Evolutionary conservation across 2,113 vertebrate genomes (phyloP).

Genomic region (Aramus guarauna): DNA sequence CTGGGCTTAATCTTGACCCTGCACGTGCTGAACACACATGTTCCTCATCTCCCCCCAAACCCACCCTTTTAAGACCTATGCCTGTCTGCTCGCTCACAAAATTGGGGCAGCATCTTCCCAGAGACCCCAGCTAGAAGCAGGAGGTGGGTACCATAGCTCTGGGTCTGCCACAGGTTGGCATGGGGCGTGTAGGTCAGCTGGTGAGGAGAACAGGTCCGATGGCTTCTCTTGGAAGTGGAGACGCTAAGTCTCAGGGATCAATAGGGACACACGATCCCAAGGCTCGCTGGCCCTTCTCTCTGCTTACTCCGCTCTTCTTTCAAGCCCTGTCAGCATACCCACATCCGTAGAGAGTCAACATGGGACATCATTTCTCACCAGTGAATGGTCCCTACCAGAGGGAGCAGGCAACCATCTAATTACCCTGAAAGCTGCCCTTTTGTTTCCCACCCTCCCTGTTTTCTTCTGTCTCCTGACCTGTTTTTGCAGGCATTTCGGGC

Average conservation of each 20-base stretch:
- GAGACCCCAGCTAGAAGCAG: rapidly evolving
- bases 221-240: not conserved
- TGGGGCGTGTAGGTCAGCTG: rapidly evolving
- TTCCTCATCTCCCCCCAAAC: not conserved
- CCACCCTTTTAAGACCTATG: not conserved
- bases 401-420: not conserved
- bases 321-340: not conserved
- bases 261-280: not conserved
- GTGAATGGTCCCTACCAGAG: not conserved
- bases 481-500: not conserved
- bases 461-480: not conserved
- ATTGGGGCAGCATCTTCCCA: not conserved
- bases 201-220: not conserved
- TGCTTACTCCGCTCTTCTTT: not conserved
- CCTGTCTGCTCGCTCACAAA: not conserved
- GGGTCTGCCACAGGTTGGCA: not conserved
- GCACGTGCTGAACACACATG: too few relatives aligned
- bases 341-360: not conserved
- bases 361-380: not conserved
- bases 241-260: not conserved
- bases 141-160: not conserved
- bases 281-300: not conserved
- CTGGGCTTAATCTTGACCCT: not conserved
- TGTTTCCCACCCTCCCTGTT: not conserved
- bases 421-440: slow-evolving; percentile 11